Evolutionary conservation across 2,113 vertebrate species (phyloP).

Genomic region (Grammomys surdaster): DNA sequence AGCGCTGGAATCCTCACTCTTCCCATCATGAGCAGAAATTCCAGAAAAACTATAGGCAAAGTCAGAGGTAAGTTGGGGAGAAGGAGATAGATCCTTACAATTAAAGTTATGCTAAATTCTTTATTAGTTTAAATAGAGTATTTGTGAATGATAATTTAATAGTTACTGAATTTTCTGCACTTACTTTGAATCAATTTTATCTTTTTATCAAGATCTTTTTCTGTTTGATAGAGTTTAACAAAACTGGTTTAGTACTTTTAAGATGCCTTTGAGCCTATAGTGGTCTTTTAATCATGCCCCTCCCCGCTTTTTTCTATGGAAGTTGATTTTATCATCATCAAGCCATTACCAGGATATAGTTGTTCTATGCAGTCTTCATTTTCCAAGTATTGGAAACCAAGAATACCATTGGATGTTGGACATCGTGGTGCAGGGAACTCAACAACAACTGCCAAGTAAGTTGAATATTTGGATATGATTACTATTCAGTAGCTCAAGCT

Average conservation of each 20-base stretch:
- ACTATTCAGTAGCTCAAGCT: neutral
- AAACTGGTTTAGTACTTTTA: conserved; percentile 19
- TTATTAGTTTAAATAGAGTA: conserved; percentile 51
- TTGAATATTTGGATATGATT: conserved; percentile 50
- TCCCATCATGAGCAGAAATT: conserved; percentile 96
- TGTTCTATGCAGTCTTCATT: conserved; percentile 95
- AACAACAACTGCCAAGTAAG: conserved; percentile 92
- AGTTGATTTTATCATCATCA: conserved; percentile 98
- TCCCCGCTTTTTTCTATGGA: conserved; percentile 58
- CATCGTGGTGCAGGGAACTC: conserved; percentile 96
- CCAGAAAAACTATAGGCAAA: conserved; percentile 96
- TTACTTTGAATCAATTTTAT: conserved; percentile 32
- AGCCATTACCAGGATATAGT: conserved; percentile 90
- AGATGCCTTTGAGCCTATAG: neutral
- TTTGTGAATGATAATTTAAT: conserved; percentile 17
- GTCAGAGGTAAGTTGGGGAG: conserved; percentile 91
- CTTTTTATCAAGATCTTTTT: neutral
- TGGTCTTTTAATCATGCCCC: conserved; percentile 24
- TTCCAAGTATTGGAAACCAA: conserved; percentile 95
- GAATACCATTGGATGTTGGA: conserved; percentile 94
- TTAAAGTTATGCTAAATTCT: neutral
- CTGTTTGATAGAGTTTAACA: conserved; percentile 34
- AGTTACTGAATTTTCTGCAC: conserved; percentile 40
- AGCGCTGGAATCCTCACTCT: conserved; percentile 93
- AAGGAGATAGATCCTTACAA: neutral